phyloP scores from a whole-genome alignment of 2,888 invertebrate genomes.

The Boloria euphrosyne region DNA sequence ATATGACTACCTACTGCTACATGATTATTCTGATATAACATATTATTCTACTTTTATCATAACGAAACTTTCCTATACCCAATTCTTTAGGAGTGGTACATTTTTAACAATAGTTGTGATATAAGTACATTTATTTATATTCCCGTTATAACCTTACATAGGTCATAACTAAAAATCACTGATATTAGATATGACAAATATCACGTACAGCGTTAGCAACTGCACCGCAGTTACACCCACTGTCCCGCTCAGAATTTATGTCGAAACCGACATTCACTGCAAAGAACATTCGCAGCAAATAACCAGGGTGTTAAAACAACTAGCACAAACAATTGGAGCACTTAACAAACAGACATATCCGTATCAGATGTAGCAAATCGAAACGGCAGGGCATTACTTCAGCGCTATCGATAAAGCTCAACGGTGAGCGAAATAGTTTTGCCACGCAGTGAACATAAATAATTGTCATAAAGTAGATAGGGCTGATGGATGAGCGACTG shows the following conservation, averaged over 20 bases:
- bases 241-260: slow-evolving; percentile 78
- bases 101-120: too few species aligned
- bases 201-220: slow-evolving; percentile 63
- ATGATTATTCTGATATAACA: not conserved
- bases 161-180: slow-evolving; percentile 14
- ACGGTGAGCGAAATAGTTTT: slow-evolving; percentile 80
- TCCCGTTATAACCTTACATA: not conserved
- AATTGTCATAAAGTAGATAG: slow-evolving; percentile 81
- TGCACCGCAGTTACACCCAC: slow-evolving; percentile 78
- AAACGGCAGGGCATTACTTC: slow-evolving; percentile 78
- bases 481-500: slow-evolving; percentile 71
- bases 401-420: slow-evolving; percentile 81
- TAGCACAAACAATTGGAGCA: slow-evolving; percentile 77
- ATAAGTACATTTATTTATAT: too few species aligned
- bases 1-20: not conserved
- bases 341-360: slow-evolving; percentile 82
- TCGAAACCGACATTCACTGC: slow-evolving; percentile 76
- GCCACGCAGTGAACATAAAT: slow-evolving; percentile 77
- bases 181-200: slow-evolving; percentile 54
- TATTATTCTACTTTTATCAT: not conserved
- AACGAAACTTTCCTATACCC: too few species aligned
- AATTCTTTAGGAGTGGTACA: too few species aligned
- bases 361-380: slow-evolving; percentile 80
- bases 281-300: slow-evolving; percentile 76
- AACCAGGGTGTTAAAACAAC: slow-evolving; percentile 81